These are phyloP conservation scores for Synanceia verrucosa DNA, from an alignment of 2,797 vertebrate species.

Conservation along the genomic window DNA sequence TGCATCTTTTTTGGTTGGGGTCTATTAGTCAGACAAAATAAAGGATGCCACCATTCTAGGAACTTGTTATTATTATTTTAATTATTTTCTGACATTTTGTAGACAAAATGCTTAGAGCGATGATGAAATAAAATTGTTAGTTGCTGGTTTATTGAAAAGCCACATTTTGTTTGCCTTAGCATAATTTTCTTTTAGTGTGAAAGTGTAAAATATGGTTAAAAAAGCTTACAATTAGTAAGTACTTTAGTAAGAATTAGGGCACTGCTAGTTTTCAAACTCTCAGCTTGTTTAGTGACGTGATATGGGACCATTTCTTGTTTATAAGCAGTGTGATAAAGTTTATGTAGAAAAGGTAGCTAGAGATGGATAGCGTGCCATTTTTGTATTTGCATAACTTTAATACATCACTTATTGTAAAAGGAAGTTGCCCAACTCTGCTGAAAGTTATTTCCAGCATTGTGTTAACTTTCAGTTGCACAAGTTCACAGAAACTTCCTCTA, in stretches of 20 bases:
- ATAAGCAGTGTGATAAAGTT: not conserved
- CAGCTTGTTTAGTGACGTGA: not conserved
- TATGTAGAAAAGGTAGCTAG: not conserved
- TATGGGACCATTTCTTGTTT: not conserved
- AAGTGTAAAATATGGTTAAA: not conserved
- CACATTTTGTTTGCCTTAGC: not conserved
- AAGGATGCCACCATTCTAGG: not conserved
- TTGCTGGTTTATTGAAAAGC: not conserved
- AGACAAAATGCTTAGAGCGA: not conserved
- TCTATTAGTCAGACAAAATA: not conserved
- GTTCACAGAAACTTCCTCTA: conserved; percentile 55
- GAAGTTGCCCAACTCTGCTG: conserved; percentile 44
- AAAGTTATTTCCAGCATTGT: conserved; percentile 65
- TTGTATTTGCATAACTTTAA: not conserved
- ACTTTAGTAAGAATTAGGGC: not conserved
- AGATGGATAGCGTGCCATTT: not conserved
- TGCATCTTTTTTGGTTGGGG: not conserved
- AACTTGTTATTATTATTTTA: not conserved
- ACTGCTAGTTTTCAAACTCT: not conserved
- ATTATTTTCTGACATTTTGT: not conserved
- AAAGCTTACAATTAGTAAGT: not conserved
- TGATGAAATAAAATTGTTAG: not conserved
- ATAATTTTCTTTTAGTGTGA: not conserved
- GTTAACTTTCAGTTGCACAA: conserved; percentile 50
- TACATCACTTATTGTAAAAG: conserved; percentile 22